Evolutionary conservation across 2,113 vertebrate genomes (phyloP).

Genomic region (Lampris megalopsis): DNA sequence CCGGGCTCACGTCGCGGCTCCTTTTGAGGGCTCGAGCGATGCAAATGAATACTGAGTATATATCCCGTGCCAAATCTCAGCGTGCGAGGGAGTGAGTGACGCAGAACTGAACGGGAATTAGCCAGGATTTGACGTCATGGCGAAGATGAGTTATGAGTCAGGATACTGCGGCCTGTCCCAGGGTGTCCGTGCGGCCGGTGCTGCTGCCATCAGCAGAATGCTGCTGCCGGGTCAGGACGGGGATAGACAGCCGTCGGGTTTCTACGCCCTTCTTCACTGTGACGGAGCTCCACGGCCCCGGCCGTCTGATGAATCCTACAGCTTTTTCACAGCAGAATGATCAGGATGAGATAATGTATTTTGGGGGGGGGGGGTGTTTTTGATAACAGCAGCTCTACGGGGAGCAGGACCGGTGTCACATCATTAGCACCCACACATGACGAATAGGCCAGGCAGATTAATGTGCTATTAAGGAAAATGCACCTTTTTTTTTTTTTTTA

Average conservation of each 20-base stretch:
- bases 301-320: constrained; percentile 69
- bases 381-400: constrained; percentile 44
- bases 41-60: neutral
- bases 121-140: neutral
- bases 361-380: constrained; percentile 46
- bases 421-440: constrained; percentile 20
- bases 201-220: constrained; percentile 80
- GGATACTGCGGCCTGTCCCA: neutral
- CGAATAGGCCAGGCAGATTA: constrained; percentile 26
- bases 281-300: constrained; percentile 59
- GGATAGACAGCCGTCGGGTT: constrained; percentile 83
- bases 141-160: neutral
- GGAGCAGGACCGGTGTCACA: constrained; percentile 38
- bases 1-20: too few relatives aligned
- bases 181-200: neutral
- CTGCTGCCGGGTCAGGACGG: constrained; percentile 72
- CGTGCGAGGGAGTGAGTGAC: neutral
- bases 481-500: neutral
- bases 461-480: neutral
- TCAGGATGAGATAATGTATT: constrained; percentile 45
- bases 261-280: constrained; percentile 66
- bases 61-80: neutral
- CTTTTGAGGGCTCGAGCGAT: too few relatives aligned
- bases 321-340: constrained; percentile 65
- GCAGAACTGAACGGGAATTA: neutral